Percentiles rank a stretch among this genome's conserved stretches.
phyloP scores from a whole-genome alignment of 1,140 invertebrate species.

The Drosophila jambulina region DNA sequence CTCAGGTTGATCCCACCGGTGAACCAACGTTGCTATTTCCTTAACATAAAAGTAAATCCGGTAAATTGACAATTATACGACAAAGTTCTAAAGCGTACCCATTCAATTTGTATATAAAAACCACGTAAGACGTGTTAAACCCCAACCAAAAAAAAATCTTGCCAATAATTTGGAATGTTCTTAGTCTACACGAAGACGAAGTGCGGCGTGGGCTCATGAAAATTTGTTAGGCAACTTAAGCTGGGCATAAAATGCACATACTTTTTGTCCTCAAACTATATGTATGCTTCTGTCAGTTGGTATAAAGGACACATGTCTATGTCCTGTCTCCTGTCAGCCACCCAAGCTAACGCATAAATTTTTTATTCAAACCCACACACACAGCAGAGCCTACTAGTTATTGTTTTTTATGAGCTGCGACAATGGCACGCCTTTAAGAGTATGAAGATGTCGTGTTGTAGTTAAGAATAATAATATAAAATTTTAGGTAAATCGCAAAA shows the following conservation, averaged over 20 bases:
- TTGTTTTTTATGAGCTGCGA: conserved; percentile 80
- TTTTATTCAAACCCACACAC: conserved; percentile 64
- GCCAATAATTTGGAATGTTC: conserved; percentile 64
- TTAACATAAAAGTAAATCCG: conserved; percentile 66
- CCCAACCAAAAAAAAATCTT: conserved; percentile 11
- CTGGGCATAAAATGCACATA: conserved; percentile 71
- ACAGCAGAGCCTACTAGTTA: conserved; percentile 49
- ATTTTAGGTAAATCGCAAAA: too few species aligned
- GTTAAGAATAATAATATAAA: background rate
- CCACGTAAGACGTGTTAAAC: conserved; percentile 62
- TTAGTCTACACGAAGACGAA: background rate
- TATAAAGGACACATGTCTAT: conserved; percentile 73
- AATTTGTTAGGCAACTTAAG: conserved; percentile 71
- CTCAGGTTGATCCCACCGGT: conserved; percentile 39
- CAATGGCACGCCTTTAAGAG: conserved; percentile 50
- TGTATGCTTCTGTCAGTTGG: conserved; percentile 65
- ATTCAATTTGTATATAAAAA: conserved; percentile 53
- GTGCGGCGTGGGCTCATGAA: conserved; percentile 32
- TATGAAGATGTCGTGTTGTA: background rate
- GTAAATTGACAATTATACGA: conserved; percentile 70
- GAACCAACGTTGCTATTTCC: conserved; percentile 4
- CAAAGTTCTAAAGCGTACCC: conserved; percentile 50
- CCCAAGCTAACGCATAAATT: conserved; percentile 67
- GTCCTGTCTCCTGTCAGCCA: conserved; percentile 56
- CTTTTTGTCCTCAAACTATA: conserved; percentile 35